Evolutionary conservation across 2,113 vertebrate species (phyloP), one percentile per base, ranked within the genome.

Genomic region (Galeopterus variegatus): DNA sequence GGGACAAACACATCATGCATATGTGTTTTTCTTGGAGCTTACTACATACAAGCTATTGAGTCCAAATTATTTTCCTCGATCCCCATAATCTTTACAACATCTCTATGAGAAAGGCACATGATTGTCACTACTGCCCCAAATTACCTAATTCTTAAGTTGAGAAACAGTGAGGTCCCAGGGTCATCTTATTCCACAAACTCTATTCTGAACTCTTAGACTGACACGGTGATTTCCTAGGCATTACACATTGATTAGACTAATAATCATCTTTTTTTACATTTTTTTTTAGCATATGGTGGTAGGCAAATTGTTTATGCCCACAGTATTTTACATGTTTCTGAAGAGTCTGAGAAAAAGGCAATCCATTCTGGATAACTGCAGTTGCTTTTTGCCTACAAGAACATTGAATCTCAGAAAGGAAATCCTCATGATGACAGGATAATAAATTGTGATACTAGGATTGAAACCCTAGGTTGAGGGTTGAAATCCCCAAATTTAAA

Each of bases 131-230:
- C 28, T 24, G 2, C 0, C 2, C 31, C 31, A 19, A 31, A 33
- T 7, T 7, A 21, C 12, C 31, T 5, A 85, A 19, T 3, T 85
- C 11, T 3, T 8, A 81, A 75, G 17, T 21, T 56, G 6, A n/a
- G 28, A 6, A 28, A 90, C 62, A 15, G 4, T 14, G 13, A 19
- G 0, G 6, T 12, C 3, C 1, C 2, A 50, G 1, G 19, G 1
- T 19, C 3, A 21, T 23, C 3, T 2, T 33, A 41, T 33, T 26
- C 6, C 14, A 58, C 19, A 33, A 9, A 54, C 67, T 33, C 15
- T 62, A 21, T 56, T 54, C 19, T 72, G 1, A 85, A 26, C 0
- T 4, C 15, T 4, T 21, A 50, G 0, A 8, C 41, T n/a, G 6
- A 7, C 28, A 54, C 0, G 3, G 8, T 67, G 50, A 26, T 62